Evolutionary conservation across 2,888 invertebrate genomes (phyloP).

Genomic region (Apoda limacodes): DNA sequence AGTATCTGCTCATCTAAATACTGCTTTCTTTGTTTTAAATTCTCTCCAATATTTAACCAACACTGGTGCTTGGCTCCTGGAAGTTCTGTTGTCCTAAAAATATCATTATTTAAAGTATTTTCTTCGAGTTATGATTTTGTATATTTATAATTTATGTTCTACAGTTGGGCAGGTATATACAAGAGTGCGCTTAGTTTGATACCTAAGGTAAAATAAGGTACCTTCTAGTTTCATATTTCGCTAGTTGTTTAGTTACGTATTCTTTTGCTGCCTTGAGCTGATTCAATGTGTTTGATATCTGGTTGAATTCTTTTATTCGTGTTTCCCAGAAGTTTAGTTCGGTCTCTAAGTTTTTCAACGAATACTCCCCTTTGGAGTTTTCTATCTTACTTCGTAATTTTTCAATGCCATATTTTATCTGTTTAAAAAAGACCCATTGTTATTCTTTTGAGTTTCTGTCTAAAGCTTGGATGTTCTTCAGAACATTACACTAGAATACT

Average conservation of each 20-base stretch:
- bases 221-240: too few relatives aligned
- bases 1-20: slow-evolving; percentile 25
- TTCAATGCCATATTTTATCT: slow-evolving; percentile 9
- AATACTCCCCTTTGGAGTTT: slow-evolving; percentile 22
- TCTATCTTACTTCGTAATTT: slow-evolving; percentile 31
- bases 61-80: slow-evolving; percentile 25
- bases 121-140: too few relatives aligned
- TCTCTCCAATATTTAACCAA: slow-evolving; percentile 27
- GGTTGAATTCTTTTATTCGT: slow-evolving; percentile 28
- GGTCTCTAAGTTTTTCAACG: slow-evolving; percentile 25
- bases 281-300: slow-evolving; percentile 26
- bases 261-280: slow-evolving; percentile 27
- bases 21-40: slow-evolving; percentile 19
- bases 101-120: slow-evolving; percentile 1
- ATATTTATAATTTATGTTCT: too few relatives aligned
- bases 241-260: slow-evolving; percentile 19
- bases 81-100: slow-evolving; percentile 26
- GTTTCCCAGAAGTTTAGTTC: slow-evolving; percentile 34
- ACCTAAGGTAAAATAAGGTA: too few relatives aligned
- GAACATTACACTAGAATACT: too few relatives aligned
- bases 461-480: too few relatives aligned
- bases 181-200: too few relatives aligned
- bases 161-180: too few relatives aligned
- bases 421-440: neutral
- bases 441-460: too few relatives aligned